Base-by-base conservation (phyloP, 2,797 vertebrate species). In the Gambusia yucatana region DNA sequence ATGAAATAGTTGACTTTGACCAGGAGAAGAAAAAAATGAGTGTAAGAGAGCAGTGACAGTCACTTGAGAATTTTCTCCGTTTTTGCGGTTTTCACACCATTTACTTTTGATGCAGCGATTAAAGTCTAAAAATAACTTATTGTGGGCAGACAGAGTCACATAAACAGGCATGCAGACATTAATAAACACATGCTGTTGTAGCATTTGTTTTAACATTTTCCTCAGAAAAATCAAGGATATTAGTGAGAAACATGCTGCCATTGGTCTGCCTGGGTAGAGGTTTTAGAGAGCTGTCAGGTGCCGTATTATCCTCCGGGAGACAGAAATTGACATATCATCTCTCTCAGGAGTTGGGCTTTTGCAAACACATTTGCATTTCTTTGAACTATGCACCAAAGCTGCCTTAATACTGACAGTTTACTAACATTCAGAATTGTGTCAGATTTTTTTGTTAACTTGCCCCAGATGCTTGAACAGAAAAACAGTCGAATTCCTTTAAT, bases 321-420 rank as follows among this genome's bases (percentile, higher is more conserved):
- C 61, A 88, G 79, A 86, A 90, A 84, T 88, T 89, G 92, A 93
- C 90, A 93, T 84, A 82, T 84, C 82, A 79, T 88, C 78, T 93
- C 91, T 89, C 91, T 22, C 25, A 70, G 87, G 92, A 86, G 82
- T 82, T 65, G 59, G 75, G 89, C 79, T 86, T 88, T 87, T 80
- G 86, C 87, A 88, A 91, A 90, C 82, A 83, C 85, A 92, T 93
- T 91, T 89, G 84, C 88, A 91, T 94, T 77, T 63, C 91, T 93
- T 94, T 94, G 90, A 93, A 92, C 85, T 87, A 65, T 28, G 71
- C 85, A 74, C 61, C 83, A 77, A 75, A n/a, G 79, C 84, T 88
- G 82, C 87, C 82, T 83, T 80, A 52, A 76, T 86, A 84, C 84
- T 91, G 91, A 90, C 90, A 93, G 83, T 91, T 91, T 84, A 84